Evolutionary conservation across 2,888 invertebrate species (phyloP).

Genomic region (Lottia scabra): DNA sequence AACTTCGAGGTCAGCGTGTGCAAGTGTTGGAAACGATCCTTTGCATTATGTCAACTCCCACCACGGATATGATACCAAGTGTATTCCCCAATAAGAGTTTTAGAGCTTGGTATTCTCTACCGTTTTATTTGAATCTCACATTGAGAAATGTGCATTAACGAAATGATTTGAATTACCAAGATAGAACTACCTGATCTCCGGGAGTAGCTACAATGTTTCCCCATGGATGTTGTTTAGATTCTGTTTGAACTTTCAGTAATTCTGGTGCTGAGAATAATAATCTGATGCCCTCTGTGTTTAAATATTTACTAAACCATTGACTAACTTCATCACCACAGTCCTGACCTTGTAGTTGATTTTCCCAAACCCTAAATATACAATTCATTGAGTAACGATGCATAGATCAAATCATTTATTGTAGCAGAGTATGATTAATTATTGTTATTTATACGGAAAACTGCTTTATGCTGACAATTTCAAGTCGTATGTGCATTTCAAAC

Average conservation of each 20-base stretch:
- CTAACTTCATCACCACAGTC: constrained; percentile 59
- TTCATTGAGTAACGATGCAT: not conserved
- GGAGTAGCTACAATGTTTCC: constrained; percentile 32
- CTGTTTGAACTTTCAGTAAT: constrained; percentile 35
- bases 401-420: not conserved
- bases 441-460: not conserved
- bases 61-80: no score
- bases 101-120: no score
- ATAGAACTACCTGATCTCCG: constrained; percentile 36
- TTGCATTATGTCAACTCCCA: no score
- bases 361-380: constrained; percentile 44
- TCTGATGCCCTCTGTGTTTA: constrained; percentile 40
- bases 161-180: no score
- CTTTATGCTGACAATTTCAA: no score
- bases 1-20: no score
- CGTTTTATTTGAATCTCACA: no score
- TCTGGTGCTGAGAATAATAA: constrained; percentile 40
- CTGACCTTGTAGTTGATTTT: constrained; percentile 39
- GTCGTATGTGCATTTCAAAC: no score
- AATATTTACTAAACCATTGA: constrained; percentile 50
- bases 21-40: no score
- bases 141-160: no score
- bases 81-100: no score
- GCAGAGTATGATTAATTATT: not conserved
- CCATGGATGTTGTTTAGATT: constrained; percentile 36